phyloP scores from a whole-genome alignment of 30 jellyfish, hydroid and myxozoan genomes.

The Pelagia noctiluca region DNA sequence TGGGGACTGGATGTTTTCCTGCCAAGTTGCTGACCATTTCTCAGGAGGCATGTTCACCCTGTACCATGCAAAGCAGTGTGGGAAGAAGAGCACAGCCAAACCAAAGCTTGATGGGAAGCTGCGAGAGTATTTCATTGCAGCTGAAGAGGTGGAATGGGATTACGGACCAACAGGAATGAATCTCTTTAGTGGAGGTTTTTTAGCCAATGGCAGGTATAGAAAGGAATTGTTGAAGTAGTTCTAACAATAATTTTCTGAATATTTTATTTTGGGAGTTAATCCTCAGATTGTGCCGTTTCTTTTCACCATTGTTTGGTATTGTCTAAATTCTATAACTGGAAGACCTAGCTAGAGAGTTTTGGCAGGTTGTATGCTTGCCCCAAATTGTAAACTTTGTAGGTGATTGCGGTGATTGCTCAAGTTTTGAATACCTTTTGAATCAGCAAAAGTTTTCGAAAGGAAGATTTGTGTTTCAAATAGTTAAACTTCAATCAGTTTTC shows the following conservation, averaged over 20 bases:
- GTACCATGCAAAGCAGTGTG: constrained; percentile 60
- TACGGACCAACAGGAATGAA: constrained; percentile 81
- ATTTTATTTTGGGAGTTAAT: neutral
- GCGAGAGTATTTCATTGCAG: constrained; percentile 59
- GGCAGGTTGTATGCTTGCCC: too few species aligned
- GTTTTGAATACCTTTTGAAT: too few species aligned
- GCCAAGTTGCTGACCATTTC: constrained; percentile 72
- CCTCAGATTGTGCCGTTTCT: too few species aligned
- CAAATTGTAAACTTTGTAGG: too few species aligned
- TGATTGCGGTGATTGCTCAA: too few species aligned
- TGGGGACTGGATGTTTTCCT: constrained; percentile 70
- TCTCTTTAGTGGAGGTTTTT: constrained; percentile 60
- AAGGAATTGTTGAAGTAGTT: neutral
- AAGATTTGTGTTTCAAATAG: too few species aligned
- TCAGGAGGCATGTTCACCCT: constrained; percentile 70
- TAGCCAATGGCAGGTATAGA: constrained; percentile 51
- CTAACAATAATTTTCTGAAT: neutral
- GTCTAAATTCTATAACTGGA: too few species aligned
- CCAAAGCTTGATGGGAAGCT: constrained; percentile 8
- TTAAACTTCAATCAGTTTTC: too few species aligned
- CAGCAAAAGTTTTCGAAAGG: too few species aligned
- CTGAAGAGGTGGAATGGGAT: constrained; percentile 85
- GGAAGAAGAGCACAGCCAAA: neutral
- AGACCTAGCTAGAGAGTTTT: too few species aligned
- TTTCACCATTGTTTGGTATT: too few species aligned